Conservation (phyloP, 2,113 vertebrate genomes). For the Synodontis membranacea region DNA sequence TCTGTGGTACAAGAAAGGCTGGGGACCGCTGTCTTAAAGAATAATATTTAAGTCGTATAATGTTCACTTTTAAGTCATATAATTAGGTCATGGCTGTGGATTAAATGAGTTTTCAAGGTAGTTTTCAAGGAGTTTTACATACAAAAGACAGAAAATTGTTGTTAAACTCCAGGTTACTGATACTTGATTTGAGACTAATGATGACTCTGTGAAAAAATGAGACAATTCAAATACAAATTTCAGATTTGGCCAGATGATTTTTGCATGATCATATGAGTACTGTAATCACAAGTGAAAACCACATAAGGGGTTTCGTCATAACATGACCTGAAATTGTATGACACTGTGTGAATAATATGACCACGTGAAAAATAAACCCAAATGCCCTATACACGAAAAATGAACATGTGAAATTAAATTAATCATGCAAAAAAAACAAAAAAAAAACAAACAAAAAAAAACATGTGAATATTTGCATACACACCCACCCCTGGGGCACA, state of each 20-base stretch:
- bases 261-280: not conserved
- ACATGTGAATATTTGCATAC: not conserved
- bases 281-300: not conserved
- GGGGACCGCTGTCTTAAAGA: too few species aligned
- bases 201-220: not conserved
- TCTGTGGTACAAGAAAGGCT: too few species aligned
- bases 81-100: not conserved
- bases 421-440: not conserved
- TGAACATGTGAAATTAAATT: not conserved
- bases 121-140: too few species aligned
- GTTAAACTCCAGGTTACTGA: too few species aligned
- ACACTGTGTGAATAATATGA: not conserved
- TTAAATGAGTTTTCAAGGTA: not conserved
- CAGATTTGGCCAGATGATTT: not conserved
- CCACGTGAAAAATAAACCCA: not conserved
- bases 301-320: not conserved
- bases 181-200: not conserved
- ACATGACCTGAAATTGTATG: not conserved
- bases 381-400: not conserved
- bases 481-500: slow-evolving; percentile 52
- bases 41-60: not conserved
- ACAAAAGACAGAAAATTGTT: not conserved
- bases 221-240: not conserved
- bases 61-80: not conserved
- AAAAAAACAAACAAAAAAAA: not conserved